Percentiles rank a stretch among this genome's conserved stretches.
Evolutionary conservation across 2,797 vertebrate species (phyloP).

Genomic region (Perodicticus potto): DNA sequence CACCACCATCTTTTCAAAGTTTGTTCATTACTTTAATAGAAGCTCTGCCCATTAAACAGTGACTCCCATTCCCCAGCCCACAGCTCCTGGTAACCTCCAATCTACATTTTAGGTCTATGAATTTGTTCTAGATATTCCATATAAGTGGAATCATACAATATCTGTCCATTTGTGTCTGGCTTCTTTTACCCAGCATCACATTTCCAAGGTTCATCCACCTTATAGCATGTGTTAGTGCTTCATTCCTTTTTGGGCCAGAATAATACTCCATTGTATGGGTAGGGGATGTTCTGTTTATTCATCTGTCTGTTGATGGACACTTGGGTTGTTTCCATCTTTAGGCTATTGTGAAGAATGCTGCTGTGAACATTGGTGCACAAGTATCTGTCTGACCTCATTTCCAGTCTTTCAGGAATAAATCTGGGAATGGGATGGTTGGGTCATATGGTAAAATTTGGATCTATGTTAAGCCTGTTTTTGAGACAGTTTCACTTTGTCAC

Average conservation of each 20-base stretch:
- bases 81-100: neutral
- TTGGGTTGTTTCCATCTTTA: neutral
- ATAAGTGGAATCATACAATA: neutral
- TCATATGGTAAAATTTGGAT: neutral
- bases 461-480: neutral
- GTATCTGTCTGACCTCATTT: neutral
- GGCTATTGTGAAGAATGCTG: neutral
- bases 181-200: neutral
- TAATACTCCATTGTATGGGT: accelerated
- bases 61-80: neutral
- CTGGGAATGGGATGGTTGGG: neutral
- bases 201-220: neutral
- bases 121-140: neutral
- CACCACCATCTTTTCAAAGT: neutral
- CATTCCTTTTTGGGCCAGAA: neutral
- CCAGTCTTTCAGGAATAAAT: neutral
- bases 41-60: neutral
- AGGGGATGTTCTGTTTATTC: neutral
- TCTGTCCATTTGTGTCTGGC: neutral
- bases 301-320: neutral
- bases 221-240: neutral
- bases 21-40: neutral
- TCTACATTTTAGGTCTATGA: neutral
- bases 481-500: neutral
- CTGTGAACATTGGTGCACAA: neutral